Conservation (phyloP, 2,888 invertebrate species). For the Nomada fabriciana region DNA sequence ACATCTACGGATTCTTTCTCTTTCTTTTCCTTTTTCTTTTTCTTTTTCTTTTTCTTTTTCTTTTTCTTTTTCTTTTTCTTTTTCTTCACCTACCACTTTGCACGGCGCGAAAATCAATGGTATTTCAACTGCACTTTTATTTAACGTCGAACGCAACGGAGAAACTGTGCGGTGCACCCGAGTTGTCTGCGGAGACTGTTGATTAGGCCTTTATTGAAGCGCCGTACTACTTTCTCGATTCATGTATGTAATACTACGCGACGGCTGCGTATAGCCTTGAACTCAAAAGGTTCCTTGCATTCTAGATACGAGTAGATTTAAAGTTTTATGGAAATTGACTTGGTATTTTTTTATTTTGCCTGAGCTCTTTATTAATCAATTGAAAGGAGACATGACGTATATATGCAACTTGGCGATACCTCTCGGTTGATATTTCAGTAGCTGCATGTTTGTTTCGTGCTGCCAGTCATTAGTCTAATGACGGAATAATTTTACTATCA, state of each 20-base stretch:
- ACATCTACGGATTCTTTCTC: background rate
- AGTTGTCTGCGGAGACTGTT: constrained; percentile 32
- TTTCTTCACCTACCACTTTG: background rate
- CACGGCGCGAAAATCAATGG: background rate
- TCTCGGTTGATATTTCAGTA: too few species aligned
- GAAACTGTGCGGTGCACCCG: background rate
- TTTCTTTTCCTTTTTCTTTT: background rate
- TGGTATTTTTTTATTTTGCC: background rate
- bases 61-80: background rate
- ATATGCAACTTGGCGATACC: too few species aligned
- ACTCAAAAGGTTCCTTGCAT: background rate
- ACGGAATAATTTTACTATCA: too few species aligned
- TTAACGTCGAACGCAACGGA: too few species aligned
- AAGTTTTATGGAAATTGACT: background rate
- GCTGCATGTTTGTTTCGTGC: too few species aligned
- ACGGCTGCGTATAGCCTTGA: constrained; percentile 12
- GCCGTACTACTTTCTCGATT: constrained; percentile 17
- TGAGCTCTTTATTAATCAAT: too few species aligned
- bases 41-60: background rate
- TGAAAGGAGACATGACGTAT: too few species aligned
- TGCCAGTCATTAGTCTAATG: too few species aligned
- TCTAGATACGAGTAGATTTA: too few species aligned
- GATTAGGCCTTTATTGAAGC: background rate
- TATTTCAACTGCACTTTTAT: background rate
- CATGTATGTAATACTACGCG: background rate